These are phyloP conservation scores for Toxotes lorentzi DNA, from an alignment of 2,797 vertebrate genomes.

Conservation along the genomic window DNA sequence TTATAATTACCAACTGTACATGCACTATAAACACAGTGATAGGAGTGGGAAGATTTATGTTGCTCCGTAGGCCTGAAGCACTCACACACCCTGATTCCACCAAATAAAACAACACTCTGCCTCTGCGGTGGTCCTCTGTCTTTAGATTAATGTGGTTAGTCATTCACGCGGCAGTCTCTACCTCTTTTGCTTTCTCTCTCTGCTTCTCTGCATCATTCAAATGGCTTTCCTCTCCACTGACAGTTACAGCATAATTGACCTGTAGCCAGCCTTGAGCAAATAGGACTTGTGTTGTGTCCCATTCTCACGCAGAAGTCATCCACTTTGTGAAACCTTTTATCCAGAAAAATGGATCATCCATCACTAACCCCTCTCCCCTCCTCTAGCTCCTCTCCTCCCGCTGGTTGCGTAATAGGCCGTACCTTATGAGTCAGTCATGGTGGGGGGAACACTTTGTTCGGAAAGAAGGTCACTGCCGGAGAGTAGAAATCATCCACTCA, in stretches of 20 bases:
- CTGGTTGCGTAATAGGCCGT: conserved; percentile 77
- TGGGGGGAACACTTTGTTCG: conserved; percentile 74
- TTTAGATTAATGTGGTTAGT: conserved; percentile 24
- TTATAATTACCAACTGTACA: conserved; percentile 57
- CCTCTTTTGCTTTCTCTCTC: conserved; percentile 23
- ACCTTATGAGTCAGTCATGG: conserved; percentile 82
- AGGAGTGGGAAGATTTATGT: conserved; percentile 11
- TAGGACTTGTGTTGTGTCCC: conserved; percentile 65
- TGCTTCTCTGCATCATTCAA: conserved; percentile 43
- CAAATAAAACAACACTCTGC: conserved; percentile 28
- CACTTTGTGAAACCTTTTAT: conserved; percentile 74
- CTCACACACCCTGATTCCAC: conserved; percentile 43
- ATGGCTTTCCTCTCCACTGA: conserved; percentile 54
- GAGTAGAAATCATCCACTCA: conserved; percentile 73
- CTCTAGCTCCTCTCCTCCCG: conserved; percentile 54
- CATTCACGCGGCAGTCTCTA: conserved; percentile 38
- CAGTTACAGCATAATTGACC: conserved; percentile 72
- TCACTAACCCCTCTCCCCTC: conserved; percentile 54
- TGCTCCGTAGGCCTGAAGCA: conserved; percentile 15
- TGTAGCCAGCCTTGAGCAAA: conserved; percentile 71
- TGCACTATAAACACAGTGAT: conserved; percentile 46
- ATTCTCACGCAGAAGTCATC: conserved; percentile 78
- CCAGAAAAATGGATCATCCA: conserved; percentile 73
- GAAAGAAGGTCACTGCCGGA: conserved; percentile 73
- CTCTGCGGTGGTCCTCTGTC: neutral